A percentile compares a stretch with the other conserved stretches of the same genome.
phyloP scores from a whole-genome alignment of 1,140 invertebrate genomes.

The Cepaea nemoralis region DNA sequence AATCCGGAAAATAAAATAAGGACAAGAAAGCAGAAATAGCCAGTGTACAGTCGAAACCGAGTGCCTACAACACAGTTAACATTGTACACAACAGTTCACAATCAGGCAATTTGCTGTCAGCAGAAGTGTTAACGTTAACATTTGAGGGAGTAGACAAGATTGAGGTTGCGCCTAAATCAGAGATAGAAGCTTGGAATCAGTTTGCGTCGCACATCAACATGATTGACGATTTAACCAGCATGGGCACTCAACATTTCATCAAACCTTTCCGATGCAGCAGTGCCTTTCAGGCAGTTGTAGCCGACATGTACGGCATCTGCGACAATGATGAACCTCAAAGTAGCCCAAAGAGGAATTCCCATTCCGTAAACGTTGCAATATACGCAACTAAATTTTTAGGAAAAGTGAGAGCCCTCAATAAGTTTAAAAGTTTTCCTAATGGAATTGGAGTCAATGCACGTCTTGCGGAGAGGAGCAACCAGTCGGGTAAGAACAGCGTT shows the following conservation, averaged over 20 bases:
- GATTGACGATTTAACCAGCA: conserved; percentile 47
- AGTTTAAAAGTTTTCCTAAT: conserved; percentile 1
- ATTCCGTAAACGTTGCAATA: conserved; percentile 36
- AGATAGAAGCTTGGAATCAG: conserved; percentile 44
- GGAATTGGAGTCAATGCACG: background rate
- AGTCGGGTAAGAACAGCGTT: conserved; percentile 37
- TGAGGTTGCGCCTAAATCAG: too few relatives aligned
- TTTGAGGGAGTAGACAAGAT: too few relatives aligned
- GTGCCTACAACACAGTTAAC: too few relatives aligned
- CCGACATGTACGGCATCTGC: conserved; percentile 51
- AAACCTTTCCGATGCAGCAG: conserved; percentile 53
- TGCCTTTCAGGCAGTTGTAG: conserved; percentile 54
- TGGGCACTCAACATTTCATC: conserved; percentile 41
- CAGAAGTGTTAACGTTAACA: too few relatives aligned
- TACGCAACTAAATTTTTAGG: conserved; percentile 42
- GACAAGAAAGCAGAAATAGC: too few relatives aligned
- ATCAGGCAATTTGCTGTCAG: too few relatives aligned
- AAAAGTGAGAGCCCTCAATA: conserved; percentile 6
- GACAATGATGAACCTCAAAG: conserved; percentile 51
- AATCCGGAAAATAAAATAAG: too few relatives aligned
- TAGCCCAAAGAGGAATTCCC: background rate
- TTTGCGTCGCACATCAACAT: conserved; percentile 52
- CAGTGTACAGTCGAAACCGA: too few relatives aligned
- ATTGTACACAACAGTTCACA: too few relatives aligned
- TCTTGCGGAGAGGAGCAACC: background rate